Base-by-base conservation (phyloP, 2,113 vertebrate genomes). In the Festucalex cinctus region DNA sequence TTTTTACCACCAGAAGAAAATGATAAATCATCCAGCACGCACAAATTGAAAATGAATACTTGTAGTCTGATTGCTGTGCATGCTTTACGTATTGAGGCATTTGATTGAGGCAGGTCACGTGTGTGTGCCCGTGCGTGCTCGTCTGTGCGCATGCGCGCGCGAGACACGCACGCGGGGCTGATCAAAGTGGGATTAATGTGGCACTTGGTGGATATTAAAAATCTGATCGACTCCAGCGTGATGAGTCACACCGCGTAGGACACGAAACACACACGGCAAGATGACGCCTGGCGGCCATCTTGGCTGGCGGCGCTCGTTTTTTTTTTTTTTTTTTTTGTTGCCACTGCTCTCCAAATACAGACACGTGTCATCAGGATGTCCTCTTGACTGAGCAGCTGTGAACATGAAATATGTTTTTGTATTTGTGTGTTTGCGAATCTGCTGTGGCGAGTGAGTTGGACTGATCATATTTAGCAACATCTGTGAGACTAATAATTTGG, bases 181-280 rank as follows among this genome's bases (percentile, higher is more conserved):
- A 76, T 77, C 63, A 76, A 66, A 76, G 64, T 44, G 67, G 43
- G 68, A 17, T 79, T 65, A 66, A 48, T 75, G 20, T 7, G 12
- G 14, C 32, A 35, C 56, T 68, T 66, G 24, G 64, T 61, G 36
- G 6, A 20, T 57, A 65, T 13, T 14, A 37, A 57, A 36, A 69
- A 48, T 53, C 39, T 41, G 32, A 78, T 57, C 26, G 71, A 65
- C 71, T n/a, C 60, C 63, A 69, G 36, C 68, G 61, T 66, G 82
- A 78, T 86, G 84, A 86, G 75, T 85, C 82, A 86, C 48, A 56
- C 65, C 78, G 57, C 76, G 67, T n/a, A n/a, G 79, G 80, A 69
- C 77, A 79, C 66, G n/a, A 66, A 19, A 41, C 26, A 56, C 13
- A 6, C 57, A 26, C 35, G 13, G 28, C 59, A 35, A 5, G 35